Evolutionary conservation across 2,888 invertebrate species (phyloP).

Genomic region (Luperina testacea): DNA sequence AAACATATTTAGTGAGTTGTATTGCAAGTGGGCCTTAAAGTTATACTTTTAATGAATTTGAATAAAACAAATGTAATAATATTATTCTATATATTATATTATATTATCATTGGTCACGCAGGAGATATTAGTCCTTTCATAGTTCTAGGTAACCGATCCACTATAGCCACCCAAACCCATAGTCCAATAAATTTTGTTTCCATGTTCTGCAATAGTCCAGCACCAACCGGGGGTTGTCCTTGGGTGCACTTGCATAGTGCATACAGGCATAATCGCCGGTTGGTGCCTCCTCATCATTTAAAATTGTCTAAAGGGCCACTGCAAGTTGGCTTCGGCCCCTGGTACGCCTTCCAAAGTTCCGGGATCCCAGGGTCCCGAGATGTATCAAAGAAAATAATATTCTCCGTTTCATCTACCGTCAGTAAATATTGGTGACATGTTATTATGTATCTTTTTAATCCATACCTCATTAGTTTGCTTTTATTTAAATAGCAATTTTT

Average conservation of each 20-base stretch:
- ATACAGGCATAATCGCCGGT: not conserved
- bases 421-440: not conserved
- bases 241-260: not conserved
- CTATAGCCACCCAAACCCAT: too few relatives aligned
- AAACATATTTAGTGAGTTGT: not conserved
- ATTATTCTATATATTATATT: too few relatives aligned
- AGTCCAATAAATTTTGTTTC: too few relatives aligned
- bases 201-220: too few relatives aligned
- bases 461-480: not conserved
- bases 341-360: not conserved
- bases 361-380: not conserved
- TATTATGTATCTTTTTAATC: not conserved
- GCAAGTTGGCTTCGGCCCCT: not conserved
- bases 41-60: not conserved
- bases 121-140: too few relatives aligned
- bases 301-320: not conserved
- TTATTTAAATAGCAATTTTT: slow-evolving; percentile 11
- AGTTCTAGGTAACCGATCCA: too few relatives aligned
- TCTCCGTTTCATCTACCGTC: not conserved
- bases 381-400: not conserved
- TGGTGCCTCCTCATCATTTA: not conserved
- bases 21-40: not conserved
- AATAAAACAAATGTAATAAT: not conserved
- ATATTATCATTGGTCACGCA: too few relatives aligned
- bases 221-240: not conserved